Evolutionary conservation across 2,888 invertebrate genomes (phyloP).

Genomic region (Chymomyza caudatula): DNA sequence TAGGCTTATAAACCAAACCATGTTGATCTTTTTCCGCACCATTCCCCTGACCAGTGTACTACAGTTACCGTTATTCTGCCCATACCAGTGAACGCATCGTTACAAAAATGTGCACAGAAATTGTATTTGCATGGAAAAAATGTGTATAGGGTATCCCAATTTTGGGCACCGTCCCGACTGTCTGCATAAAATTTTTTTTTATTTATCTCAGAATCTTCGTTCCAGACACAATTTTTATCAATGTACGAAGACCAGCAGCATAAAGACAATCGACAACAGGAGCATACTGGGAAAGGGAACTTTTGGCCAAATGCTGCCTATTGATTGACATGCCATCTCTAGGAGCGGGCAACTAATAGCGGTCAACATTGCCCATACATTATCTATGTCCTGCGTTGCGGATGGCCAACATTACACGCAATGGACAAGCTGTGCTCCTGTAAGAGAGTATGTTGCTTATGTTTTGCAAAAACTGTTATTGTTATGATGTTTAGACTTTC

Average conservation of each 20-base stretch:
- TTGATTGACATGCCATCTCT: conserved; percentile 1
- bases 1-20: too few species aligned
- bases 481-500: conserved; percentile 48
- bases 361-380: conserved; percentile 40
- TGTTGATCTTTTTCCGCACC: too few species aligned
- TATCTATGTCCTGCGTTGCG: conserved; percentile 31
- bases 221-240: not conserved
- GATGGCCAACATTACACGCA: not conserved
- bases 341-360: not conserved
- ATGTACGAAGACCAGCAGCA: not conserved
- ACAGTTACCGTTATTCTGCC: too few species aligned
- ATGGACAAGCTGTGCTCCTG: not conserved
- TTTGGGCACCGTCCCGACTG: too few species aligned
- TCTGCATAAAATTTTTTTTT: too few species aligned
- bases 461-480: conserved; percentile 43
- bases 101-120: too few species aligned
- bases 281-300: not conserved
- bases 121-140: too few species aligned
- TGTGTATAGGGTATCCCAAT: too few species aligned
- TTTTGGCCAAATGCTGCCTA: not conserved
- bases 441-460: not conserved
- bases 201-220: too few species aligned
- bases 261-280: conserved; percentile 6
- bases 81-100: too few species aligned
- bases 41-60: too few species aligned